phyloP scores from a whole-genome alignment of 1,140 invertebrate genomes.

The Brachionus paranguensis region DNA sequence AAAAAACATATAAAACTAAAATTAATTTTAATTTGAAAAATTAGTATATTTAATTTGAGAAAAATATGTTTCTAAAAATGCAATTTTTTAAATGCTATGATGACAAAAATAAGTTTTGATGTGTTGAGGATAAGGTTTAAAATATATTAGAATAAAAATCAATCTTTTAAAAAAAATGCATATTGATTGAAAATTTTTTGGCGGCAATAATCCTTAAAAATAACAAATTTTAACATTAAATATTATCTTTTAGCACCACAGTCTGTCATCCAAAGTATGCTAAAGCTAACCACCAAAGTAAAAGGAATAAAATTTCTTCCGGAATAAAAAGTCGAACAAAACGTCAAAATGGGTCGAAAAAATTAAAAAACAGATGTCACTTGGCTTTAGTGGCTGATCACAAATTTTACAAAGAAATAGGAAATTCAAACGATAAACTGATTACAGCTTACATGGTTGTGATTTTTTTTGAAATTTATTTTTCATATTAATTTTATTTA shows the following conservation, averaged over 20 bases:
- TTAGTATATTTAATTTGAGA: too few relatives aligned
- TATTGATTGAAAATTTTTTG: background rate
- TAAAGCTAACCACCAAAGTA: too few relatives aligned
- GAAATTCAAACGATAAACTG: constrained; percentile 7
- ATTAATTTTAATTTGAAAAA: too few relatives aligned
- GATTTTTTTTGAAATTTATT: background rate
- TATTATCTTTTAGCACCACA: background rate
- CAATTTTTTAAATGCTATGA: too few relatives aligned
- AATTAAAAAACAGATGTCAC: background rate
- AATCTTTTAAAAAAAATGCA: too few relatives aligned
- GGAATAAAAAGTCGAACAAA: background rate
- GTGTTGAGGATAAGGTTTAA: too few relatives aligned
- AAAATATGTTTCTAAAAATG: too few relatives aligned
- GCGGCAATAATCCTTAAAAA: background rate
- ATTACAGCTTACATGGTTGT: background rate
- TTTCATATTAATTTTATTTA: background rate
- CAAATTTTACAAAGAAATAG: constrained; percentile 30
- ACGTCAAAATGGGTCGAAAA: background rate
- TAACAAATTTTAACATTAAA: background rate
- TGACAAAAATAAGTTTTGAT: too few relatives aligned
- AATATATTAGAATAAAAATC: too few relatives aligned
- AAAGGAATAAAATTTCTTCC: background rate
- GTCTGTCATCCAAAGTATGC: constrained; percentile 35
- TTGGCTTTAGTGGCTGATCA: constrained; percentile 28
- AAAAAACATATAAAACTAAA: too few relatives aligned